Conservation (phyloP, 2,797 vertebrate genomes). For the Sylvilagus floridanus region DNA sequence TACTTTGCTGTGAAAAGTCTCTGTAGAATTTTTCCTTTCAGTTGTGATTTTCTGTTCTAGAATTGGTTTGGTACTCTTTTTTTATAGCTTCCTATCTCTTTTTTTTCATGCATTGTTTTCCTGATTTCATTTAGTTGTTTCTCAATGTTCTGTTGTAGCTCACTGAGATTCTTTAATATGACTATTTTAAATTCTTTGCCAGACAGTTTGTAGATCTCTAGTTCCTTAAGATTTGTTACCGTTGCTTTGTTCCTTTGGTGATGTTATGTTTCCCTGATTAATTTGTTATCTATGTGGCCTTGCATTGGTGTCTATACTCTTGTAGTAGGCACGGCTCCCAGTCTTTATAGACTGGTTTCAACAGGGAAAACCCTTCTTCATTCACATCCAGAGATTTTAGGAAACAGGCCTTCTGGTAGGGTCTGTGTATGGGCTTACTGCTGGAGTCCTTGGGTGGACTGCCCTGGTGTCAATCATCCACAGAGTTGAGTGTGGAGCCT, state of each 20-base stretch:
- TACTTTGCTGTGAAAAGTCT: not conserved
- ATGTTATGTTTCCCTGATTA: not conserved
- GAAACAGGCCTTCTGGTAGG: not conserved
- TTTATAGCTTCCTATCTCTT: not conserved
- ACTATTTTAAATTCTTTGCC: not conserved
- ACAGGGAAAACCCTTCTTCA: not conserved
- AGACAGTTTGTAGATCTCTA: not conserved
- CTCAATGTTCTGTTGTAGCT: not conserved
- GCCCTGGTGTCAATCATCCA: not conserved
- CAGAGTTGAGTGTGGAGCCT: not conserved
- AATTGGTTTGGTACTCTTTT: not conserved
- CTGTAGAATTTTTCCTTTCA: not conserved
- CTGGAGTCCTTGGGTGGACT: not conserved
- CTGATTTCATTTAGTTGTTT: not conserved
- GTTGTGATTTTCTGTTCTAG: not conserved
- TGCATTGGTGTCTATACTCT: not conserved
- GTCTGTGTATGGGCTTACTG: not conserved
- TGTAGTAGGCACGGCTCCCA: not conserved
- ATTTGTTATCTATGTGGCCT: not conserved
- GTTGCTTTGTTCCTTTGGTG: not conserved
- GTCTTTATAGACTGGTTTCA: not conserved
- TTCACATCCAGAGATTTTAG: not conserved
- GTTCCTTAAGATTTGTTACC: not conserved
- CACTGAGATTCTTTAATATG: not conserved
- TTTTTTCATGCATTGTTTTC: not conserved